These are phyloP conservation scores for Struthio camelus DNA, from an alignment of 2,113 vertebrate genomes.

Conservation along the genomic window DNA sequence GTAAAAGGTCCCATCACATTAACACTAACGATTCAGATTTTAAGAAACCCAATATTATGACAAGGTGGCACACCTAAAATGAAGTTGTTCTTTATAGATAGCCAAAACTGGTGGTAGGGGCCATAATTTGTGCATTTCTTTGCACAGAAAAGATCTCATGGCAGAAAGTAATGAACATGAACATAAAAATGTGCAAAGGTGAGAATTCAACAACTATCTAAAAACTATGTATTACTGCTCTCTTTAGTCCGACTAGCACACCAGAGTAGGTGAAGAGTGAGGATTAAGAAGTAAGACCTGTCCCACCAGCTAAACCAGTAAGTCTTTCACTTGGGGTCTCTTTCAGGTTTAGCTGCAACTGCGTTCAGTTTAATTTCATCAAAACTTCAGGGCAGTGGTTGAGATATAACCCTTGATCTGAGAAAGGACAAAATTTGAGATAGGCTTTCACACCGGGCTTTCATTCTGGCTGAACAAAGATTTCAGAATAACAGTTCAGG, in stretches of 20 bases:
- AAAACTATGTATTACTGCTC: neutral
- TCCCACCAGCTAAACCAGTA: neutral
- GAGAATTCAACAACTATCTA: neutral
- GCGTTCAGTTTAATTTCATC: neutral
- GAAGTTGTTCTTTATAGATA: neutral
- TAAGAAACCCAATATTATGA: neutral
- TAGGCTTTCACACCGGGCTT: neutral
- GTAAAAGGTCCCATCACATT: neutral
- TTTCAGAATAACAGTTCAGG: neutral
- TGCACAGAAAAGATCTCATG: rapidly evolving
- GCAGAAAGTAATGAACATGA: neutral
- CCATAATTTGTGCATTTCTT: neutral
- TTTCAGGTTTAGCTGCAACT: neutral
- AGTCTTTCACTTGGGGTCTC: neutral
- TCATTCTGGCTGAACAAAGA: neutral
- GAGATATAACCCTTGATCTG: neutral
- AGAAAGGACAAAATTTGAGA: neutral
- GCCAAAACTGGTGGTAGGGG: neutral
- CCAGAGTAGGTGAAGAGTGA: neutral
- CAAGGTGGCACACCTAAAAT: neutral
- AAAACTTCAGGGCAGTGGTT: neutral
- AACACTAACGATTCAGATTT: neutral
- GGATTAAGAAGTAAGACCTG: neutral
- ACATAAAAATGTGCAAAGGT: neutral
- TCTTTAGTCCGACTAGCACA: neutral